These are phyloP conservation scores for Trichogramma dendrolimi DNA, from an alignment of 2,888 invertebrate genomes.

Conservation along the genomic window DNA sequence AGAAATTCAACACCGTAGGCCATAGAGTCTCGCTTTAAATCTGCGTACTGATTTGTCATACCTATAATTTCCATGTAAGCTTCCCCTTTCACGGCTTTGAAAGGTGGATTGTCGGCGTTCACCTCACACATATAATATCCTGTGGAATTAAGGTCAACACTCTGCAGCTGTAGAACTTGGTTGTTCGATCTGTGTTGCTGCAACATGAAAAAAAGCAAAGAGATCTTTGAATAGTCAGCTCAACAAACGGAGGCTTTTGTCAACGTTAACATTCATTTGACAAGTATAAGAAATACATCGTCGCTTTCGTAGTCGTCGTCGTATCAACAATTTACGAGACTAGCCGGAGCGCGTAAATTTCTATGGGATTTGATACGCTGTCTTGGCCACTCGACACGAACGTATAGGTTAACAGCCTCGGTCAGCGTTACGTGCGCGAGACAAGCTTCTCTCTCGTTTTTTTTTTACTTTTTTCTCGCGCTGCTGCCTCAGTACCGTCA, in stretches of 20 bases:
- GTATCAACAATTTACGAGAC: too few relatives aligned
- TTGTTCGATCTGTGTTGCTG: conserved; percentile 50
- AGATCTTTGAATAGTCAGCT: neutral
- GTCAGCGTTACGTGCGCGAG: conserved; percentile 9
- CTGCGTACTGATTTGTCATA: conserved; percentile 39
- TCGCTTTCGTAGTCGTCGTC: too few relatives aligned
- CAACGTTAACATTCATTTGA: too few relatives aligned
- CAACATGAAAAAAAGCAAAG: conserved; percentile 11
- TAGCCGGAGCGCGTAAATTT: too few relatives aligned
- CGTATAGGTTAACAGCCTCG: conserved; percentile 18
- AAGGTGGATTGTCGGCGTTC: conserved; percentile 54
- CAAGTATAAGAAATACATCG: too few relatives aligned
- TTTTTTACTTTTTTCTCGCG: neutral
- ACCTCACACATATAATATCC: conserved; percentile 56
- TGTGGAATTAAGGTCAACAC: conserved; percentile 49
- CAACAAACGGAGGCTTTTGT: too few relatives aligned
- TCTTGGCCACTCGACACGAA: conserved; percentile 8
- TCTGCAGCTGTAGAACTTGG: conserved; percentile 46
- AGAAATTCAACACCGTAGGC: too few relatives aligned
- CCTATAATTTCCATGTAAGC: conserved; percentile 55
- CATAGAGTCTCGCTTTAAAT: too few relatives aligned
- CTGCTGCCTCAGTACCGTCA: too few relatives aligned
- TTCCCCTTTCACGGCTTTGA: conserved; percentile 52
- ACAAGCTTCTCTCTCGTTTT: neutral
- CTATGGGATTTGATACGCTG: too few relatives aligned